Evolutionary conservation across 2,113 vertebrate species (phyloP), one percentile per base, ranked within the genome.

Genomic region (Xenotilapia leptura): DNA sequence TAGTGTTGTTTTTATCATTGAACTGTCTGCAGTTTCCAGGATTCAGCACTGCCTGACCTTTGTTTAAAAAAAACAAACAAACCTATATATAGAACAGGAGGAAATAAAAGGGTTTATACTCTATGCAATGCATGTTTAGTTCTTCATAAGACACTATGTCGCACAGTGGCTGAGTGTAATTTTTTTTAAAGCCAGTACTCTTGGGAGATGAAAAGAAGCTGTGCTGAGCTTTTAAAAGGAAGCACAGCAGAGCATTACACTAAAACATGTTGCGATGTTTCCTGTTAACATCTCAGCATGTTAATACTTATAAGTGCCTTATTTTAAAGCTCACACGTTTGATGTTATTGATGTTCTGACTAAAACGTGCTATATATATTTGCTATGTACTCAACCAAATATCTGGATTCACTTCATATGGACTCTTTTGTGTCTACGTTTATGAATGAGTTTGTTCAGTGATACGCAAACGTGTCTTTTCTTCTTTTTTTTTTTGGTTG

Each of bases 51-150:
- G 70, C 84, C 26, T 45, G 83, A 21, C 23, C 9, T 49, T 77
- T 36, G 9, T 65, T 6, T 13, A 40, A 70, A 40, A 53, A 58
- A 68, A 5, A 8, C 10, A 38, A 68, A 38, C 2, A 68, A 38
- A 65, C 60, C 60, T 53, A 80, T 80, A 42, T n/a, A 68, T 26
- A 51, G 82, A 21, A 83, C 56, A 85, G 88, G 93, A 90, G 45
- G 62, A 55, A 54, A 91, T 19, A 15, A 87, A 89, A 83, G 45
- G 80, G 75, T 92, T 83, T 70, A 8, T 82, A 81, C 80, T 90
- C 93, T 95, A 95, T 95, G 95, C 94, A 95, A 94, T 93, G 80
- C 83, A 90, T 87, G 62, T 91, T 80, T 77, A 88, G 87, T 68
- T 90, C 56, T 84, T 86, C 55, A 81, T 83, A 88, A 88, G 88